Conservation (phyloP, 2,113 vertebrate species). For the Prionailurus bengalensis region DNA sequence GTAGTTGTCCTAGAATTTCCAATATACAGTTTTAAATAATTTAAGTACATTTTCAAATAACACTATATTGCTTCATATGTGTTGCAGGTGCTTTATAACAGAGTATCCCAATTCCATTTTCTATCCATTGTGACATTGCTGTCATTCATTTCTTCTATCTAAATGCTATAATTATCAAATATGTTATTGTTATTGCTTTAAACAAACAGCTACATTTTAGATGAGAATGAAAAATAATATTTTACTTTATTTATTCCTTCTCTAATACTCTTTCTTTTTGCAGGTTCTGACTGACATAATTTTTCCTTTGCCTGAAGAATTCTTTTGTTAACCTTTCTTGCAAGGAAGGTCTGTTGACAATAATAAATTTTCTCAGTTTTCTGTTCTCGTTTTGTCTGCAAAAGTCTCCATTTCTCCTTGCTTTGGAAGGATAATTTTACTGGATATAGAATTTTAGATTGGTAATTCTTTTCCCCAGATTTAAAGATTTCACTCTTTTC, state of each 20-base stretch:
- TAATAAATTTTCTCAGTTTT: neutral
- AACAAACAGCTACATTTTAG: neutral
- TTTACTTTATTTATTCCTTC: neutral
- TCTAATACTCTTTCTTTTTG: neutral
- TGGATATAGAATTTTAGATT: neutral
- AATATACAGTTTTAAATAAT: neutral
- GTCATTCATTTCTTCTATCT: neutral
- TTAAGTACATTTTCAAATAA: neutral
- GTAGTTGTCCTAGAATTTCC: neutral
- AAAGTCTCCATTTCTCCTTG: neutral
- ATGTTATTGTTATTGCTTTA: neutral
- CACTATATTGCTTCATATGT: neutral
- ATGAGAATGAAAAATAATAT: neutral
- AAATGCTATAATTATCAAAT: neutral
- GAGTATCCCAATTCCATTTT: neutral
- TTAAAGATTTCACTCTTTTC: neutral
- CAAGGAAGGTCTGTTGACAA: neutral
- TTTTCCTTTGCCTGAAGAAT: neutral
- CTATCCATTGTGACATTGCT: neutral
- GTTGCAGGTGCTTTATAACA: neutral
- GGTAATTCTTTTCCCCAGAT: neutral
- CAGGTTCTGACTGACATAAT: neutral
- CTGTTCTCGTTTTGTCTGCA: neutral
- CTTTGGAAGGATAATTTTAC: neutral
- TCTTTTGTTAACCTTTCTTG: neutral